A percentile compares a stretch with the other conserved stretches of the same genome.
phyloP scores from a whole-genome alignment of 92 coral and sea anemone species.

The Parazoanthus swiftii region DNA sequence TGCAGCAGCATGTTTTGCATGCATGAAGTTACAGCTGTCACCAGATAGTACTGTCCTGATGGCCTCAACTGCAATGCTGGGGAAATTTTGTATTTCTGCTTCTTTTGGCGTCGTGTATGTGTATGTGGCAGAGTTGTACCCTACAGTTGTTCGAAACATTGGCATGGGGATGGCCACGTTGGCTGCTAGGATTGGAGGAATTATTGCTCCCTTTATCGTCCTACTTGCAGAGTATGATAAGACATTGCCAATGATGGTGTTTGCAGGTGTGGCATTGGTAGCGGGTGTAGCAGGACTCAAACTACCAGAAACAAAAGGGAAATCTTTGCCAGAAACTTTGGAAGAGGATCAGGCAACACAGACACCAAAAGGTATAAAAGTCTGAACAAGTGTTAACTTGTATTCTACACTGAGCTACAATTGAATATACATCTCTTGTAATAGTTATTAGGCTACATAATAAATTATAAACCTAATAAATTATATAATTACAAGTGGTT shows the following conservation, averaged over 20 bases:
- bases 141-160: constrained; percentile 90
- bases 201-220: constrained; percentile 81
- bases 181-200: constrained; percentile 85
- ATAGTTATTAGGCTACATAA: too few species aligned
- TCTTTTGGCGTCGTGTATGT: constrained; percentile 86
- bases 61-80: constrained; percentile 73
- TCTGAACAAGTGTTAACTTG: not conserved
- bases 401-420: too few species aligned
- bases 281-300: constrained; percentile 79
- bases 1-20: constrained; percentile 66
- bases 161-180: constrained; percentile 81
- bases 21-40: constrained; percentile 71
- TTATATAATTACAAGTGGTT: too few species aligned
- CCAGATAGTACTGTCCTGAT: constrained; percentile 46
- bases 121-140: constrained; percentile 85
- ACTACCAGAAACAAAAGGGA: constrained; percentile 88
- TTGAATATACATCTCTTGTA: too few species aligned
- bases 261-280: constrained; percentile 65
- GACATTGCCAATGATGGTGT: constrained; percentile 84
- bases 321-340: constrained; percentile 82
- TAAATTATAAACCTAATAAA: too few species aligned
- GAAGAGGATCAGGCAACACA: constrained; percentile 65
- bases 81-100: constrained; percentile 88
- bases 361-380: constrained; percentile 38
- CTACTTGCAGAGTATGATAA: constrained; percentile 71